Conservation (phyloP, 2,797 vertebrate species). For the Petrocephalus schoutedeni region DNA sequence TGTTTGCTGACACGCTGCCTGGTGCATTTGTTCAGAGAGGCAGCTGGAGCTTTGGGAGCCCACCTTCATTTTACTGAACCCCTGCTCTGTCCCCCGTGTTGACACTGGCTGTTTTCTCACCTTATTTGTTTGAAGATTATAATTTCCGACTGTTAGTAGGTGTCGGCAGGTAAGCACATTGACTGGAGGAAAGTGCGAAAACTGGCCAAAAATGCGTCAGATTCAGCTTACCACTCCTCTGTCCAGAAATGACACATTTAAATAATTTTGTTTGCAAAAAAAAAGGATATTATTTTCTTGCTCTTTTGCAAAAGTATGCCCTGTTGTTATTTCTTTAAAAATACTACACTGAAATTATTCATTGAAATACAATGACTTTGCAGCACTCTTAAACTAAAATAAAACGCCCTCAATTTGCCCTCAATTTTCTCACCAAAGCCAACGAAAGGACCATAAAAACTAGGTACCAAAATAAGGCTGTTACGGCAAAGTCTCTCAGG, state of each 20-base stretch:
- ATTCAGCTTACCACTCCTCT: background rate
- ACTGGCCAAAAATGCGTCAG: background rate
- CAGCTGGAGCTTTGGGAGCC: conserved; percentile 9
- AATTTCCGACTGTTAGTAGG: background rate
- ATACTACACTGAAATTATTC: background rate
- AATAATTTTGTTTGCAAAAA: background rate
- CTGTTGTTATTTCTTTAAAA: background rate
- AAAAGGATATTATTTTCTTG: background rate
- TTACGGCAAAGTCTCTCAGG: background rate
- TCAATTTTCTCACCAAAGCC: background rate
- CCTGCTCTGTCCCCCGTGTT: background rate
- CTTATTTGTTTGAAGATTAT: background rate
- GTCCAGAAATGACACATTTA: background rate
- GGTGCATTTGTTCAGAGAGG: conserved; percentile 32
- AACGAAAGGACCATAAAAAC: background rate
- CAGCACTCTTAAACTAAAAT: background rate
- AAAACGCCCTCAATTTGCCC: background rate
- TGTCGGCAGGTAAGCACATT: background rate
- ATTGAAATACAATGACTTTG: background rate
- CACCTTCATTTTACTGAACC: conserved; percentile 8
- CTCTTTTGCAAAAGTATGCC: background rate
- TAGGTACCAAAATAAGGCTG: background rate
- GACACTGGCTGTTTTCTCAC: conserved; percentile 25
- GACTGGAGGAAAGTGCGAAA: background rate
- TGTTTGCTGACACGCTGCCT: conserved; percentile 30